phyloP scores from a whole-genome alignment of 2,888 invertebrate genomes.

The Leucophenga montana region DNA sequence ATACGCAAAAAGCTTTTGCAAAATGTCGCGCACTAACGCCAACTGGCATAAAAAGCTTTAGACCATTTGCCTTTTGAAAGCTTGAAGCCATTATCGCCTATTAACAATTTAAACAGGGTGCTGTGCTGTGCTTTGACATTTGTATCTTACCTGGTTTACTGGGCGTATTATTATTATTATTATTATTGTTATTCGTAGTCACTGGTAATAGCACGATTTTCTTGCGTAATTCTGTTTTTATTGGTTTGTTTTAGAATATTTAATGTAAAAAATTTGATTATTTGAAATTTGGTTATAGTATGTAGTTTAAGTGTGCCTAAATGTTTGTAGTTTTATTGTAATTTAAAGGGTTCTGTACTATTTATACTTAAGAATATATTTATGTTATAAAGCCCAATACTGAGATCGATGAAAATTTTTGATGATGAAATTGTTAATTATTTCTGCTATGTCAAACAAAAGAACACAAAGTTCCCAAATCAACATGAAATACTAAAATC shows the following conservation, averaged over 20 bases:
- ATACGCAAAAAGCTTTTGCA: neutral
- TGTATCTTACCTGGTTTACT: slow-evolving; percentile 71
- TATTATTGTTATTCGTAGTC: slow-evolving; percentile 59
- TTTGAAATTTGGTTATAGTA: slow-evolving; percentile 15
- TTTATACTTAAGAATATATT: too few species aligned
- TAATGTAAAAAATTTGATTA: slow-evolving; percentile 24
- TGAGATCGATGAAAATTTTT: too few species aligned
- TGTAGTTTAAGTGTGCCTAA: slow-evolving; percentile 26
- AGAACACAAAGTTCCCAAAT: too few species aligned
- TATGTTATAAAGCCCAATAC: too few species aligned
- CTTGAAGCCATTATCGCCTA: neutral
- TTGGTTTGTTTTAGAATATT: slow-evolving; percentile 38
- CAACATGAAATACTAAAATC: too few species aligned
- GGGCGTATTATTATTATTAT: slow-evolving; percentile 58
- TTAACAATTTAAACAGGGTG: too few species aligned
- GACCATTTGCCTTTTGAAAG: slow-evolving; percentile 14
- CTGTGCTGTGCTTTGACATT: neutral
- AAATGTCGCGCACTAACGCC: neutral
- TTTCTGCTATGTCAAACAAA: too few species aligned
- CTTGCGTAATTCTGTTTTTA: slow-evolving; percentile 67
- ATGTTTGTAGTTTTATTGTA: slow-evolving; percentile 38
- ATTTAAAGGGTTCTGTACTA: too few species aligned
- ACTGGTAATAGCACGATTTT: slow-evolving; percentile 71
- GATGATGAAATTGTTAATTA: too few species aligned
- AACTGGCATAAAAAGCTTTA: slow-evolving; percentile 1